phyloP scores from a whole-genome alignment of 2,797 vertebrate genomes.

The Phataginus tetradactyla region DNA sequence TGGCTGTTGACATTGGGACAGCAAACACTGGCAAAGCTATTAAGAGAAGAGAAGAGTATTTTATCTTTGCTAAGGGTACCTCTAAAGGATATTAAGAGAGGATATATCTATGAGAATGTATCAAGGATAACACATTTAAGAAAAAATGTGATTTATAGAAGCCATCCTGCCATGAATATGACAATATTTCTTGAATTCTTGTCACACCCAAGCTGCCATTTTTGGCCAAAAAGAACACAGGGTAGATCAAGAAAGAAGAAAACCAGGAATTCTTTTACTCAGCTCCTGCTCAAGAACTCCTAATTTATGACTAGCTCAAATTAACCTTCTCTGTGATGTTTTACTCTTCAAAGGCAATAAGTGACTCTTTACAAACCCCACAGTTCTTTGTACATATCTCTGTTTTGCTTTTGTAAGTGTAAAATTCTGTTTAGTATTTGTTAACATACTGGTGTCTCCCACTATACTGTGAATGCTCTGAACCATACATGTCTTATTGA shows the following conservation, averaged over 20 bases:
- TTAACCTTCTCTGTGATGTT: neutral
- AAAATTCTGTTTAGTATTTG: neutral
- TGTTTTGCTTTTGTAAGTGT: neutral
- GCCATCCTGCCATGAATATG: neutral
- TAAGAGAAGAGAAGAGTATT: slow-evolving; percentile 63
- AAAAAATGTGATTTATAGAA: slow-evolving; percentile 54
- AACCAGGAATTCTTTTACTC: slow-evolving; percentile 11
- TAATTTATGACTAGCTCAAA: slow-evolving; percentile 12
- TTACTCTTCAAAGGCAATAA: neutral
- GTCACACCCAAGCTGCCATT: neutral
- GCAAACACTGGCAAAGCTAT: slow-evolving; percentile 56
- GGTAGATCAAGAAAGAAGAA: neutral
- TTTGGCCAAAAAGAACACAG: neutral
- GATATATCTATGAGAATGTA: slow-evolving; percentile 37
- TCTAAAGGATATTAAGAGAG: slow-evolving; percentile 59
- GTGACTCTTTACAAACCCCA: neutral
- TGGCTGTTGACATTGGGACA: slow-evolving; percentile 72
- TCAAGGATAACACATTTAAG: slow-evolving; percentile 50
- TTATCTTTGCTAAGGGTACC: slow-evolving; percentile 64
- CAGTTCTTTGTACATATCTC: neutral
- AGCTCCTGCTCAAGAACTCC: neutral
- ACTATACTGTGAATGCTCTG: neutral
- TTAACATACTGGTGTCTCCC: neutral
- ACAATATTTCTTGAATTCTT: slow-evolving; percentile 35
- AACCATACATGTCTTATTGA: neutral